phyloP scores from a whole-genome alignment of 2,797 vertebrate species.

The Melanotaenia maccullochi region DNA sequence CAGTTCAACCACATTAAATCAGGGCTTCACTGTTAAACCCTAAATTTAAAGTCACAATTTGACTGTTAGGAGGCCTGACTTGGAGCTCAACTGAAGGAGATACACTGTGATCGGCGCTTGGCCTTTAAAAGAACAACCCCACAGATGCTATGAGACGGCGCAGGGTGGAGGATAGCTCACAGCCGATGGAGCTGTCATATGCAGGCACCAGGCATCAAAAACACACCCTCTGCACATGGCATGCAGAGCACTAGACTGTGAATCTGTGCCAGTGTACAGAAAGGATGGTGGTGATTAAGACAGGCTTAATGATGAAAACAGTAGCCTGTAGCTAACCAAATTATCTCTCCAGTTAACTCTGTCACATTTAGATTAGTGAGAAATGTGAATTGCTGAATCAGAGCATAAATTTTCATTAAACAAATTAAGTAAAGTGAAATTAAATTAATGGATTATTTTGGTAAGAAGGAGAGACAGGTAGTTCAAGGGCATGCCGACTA shows the following conservation, averaged over 20 bases:
- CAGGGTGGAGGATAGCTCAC: constrained; percentile 63
- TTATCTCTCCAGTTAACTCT: constrained; percentile 69
- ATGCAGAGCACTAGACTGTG: constrained; percentile 56
- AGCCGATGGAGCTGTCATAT: constrained; percentile 79
- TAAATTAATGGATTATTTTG: constrained; percentile 65
- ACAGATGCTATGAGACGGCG: constrained; percentile 75
- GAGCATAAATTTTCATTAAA: constrained; percentile 63
- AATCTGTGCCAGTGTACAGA: constrained; percentile 63
- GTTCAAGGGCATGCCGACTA: constrained; percentile 49
- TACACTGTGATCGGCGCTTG: constrained; percentile 64
- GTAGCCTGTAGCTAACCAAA: constrained; percentile 73
- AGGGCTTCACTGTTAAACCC: constrained; percentile 28
- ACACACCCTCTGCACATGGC: constrained; percentile 71
- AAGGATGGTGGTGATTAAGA: constrained; percentile 66
- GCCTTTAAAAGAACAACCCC: constrained; percentile 78
- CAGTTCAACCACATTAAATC: constrained; percentile 49
- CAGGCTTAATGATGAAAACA: constrained; percentile 73
- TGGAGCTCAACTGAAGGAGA: constrained; percentile 57
- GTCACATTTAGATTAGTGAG: constrained; percentile 65
- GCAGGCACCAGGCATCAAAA: constrained; percentile 74
- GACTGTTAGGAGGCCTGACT: constrained; percentile 63
- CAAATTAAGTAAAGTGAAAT: constrained; percentile 58
- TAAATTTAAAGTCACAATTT: constrained; percentile 27
- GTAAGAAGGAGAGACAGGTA: constrained; percentile 49
- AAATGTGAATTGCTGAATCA: constrained; percentile 68